Conservation (phyloP, 2,113 vertebrate genomes). For the Clarias gariepinus region DNA sequence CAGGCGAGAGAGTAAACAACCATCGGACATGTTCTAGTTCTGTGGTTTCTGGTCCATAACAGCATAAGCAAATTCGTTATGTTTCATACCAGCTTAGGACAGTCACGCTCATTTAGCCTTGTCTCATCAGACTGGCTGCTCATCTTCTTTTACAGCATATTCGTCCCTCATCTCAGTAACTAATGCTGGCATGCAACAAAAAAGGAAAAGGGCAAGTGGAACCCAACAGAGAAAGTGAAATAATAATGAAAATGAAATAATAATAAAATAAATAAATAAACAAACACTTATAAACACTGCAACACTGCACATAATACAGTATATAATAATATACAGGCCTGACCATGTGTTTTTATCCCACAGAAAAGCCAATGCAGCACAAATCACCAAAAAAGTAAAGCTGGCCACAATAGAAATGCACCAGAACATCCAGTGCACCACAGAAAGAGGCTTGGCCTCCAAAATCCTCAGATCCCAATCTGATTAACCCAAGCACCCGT, state of each 20-base stretch:
- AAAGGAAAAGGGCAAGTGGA: neutral
- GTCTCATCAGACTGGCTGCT: neutral
- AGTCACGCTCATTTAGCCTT: neutral
- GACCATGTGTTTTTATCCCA: no score
- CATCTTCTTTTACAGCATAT: conserved; percentile 7
- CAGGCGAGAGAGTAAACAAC: neutral
- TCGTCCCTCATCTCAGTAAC: conserved; percentile 28
- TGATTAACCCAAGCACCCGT: no score
- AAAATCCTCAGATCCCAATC: no score
- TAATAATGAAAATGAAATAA: neutral
- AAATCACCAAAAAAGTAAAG: no score
- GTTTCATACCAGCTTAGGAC: neutral
- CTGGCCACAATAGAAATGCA: no score
- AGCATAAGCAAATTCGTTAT: neutral
- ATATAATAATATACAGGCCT: no score
- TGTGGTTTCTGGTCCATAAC: neutral
- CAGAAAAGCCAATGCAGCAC: no score
- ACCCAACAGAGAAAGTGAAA: neutral
- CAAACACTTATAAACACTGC: neutral
- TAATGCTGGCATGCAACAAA: conserved; percentile 33
- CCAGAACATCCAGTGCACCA: no score
- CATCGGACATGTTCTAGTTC: neutral
- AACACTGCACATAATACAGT: neutral
- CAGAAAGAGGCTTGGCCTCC: no score
- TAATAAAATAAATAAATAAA: neutral